Conservation (phyloP, 2,888 invertebrate species). For the Drosophila formosana region DNA sequence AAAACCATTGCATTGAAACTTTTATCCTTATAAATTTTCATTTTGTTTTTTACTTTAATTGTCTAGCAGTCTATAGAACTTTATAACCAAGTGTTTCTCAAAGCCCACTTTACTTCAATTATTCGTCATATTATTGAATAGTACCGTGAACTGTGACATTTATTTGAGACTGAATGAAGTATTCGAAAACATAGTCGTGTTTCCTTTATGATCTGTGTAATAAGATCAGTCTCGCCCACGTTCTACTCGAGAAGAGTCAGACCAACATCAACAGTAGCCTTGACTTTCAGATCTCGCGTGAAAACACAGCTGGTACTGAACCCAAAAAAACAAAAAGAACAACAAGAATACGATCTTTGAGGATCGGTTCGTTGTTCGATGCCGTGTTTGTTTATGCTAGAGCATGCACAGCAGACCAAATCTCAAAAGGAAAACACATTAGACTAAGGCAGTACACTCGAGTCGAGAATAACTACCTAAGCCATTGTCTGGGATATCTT, state of each 20-base stretch:
- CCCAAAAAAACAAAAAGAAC: constrained; percentile 37
- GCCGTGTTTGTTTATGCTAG: constrained; percentile 73
- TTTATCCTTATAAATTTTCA: too few species aligned
- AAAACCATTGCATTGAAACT: not conserved
- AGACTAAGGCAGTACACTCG: constrained; percentile 54
- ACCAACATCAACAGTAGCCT: constrained; percentile 34
- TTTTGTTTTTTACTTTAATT: not conserved
- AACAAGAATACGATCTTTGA: constrained; percentile 51
- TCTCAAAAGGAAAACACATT: constrained; percentile 40
- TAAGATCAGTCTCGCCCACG: constrained; percentile 42
- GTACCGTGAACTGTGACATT: not conserved
- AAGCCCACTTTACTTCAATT: not conserved
- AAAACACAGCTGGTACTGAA: constrained; percentile 66
- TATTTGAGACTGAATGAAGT: constrained; percentile 4
- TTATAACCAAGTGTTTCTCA: not conserved
- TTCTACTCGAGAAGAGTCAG: constrained; percentile 6
- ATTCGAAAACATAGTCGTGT: constrained; percentile 7
- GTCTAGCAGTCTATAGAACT: not conserved
- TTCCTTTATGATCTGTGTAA: constrained; percentile 38
- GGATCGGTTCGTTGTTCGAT: constrained; percentile 27
- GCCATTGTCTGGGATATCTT: constrained; percentile 48
- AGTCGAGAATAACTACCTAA: constrained; percentile 42
- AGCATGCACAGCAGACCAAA: constrained; percentile 50
- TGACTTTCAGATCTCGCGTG: constrained; percentile 47
- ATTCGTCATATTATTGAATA: not conserved